Evolutionary conservation across 1,140 invertebrate species (phyloP).

Genomic region (Drosophila guanche): DNA sequence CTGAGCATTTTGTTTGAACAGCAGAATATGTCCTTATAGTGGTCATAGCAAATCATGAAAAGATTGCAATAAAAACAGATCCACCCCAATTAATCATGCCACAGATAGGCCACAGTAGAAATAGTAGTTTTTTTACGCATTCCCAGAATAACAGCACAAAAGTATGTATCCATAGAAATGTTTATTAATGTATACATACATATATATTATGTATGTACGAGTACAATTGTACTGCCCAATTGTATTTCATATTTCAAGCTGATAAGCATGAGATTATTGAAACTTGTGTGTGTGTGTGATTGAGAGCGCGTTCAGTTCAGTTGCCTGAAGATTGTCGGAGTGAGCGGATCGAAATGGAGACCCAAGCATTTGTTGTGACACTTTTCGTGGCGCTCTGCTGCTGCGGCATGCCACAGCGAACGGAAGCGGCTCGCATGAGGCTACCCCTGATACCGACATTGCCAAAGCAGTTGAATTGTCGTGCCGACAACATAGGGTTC

Average conservation of each 20-base stretch:
- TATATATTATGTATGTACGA: too few relatives aligned
- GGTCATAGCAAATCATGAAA: too few relatives aligned
- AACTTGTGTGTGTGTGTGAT: conserved; percentile 11
- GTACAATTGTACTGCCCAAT: not conserved
- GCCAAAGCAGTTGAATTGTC: conserved; percentile 2
- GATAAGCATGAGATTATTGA: conserved; percentile 11
- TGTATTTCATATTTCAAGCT: conserved; percentile 7
- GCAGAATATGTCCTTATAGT: too few relatives aligned
- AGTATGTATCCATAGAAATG: too few relatives aligned
- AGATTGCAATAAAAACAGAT: too few relatives aligned
- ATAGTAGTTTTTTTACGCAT: too few relatives aligned
- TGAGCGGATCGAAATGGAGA: conserved; percentile 25
- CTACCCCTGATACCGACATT: not conserved
- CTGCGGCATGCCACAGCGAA: not conserved
- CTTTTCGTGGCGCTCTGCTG: not conserved
- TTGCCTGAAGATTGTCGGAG: conserved; percentile 1
- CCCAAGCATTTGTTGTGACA: not conserved
- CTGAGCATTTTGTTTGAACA: too few relatives aligned
- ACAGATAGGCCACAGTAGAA: too few relatives aligned
- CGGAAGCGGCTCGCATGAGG: not conserved
- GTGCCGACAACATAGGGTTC: not conserved
- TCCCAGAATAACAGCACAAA: too few relatives aligned
- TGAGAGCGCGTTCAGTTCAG: conserved; percentile 23
- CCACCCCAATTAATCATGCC: too few relatives aligned
- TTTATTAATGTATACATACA: too few relatives aligned